Conservation (phyloP, 2,888 invertebrate genomes). For the Orgyia antiqua region DNA sequence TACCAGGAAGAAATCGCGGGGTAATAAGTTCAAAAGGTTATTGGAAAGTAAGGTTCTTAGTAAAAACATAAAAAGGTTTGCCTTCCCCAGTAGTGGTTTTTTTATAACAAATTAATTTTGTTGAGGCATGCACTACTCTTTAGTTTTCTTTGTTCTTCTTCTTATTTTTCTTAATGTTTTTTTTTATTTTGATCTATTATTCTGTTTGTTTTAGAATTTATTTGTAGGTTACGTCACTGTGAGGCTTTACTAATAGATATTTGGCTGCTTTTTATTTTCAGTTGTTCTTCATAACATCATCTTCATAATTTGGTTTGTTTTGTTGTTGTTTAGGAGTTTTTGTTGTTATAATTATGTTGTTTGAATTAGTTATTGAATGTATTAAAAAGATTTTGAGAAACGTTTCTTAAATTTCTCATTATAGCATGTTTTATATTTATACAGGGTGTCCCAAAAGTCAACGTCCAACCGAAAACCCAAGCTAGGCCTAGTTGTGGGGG, state of each 20-base stretch:
- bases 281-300: constrained; percentile 5
- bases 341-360: too few species aligned
- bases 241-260: constrained; percentile 13
- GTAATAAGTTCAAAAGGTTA: too few species aligned
- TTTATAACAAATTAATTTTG: background rate
- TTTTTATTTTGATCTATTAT: too few species aligned
- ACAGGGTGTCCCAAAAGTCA: too few species aligned
- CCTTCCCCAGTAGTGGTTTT: constrained; percentile 8
- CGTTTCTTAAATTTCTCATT: too few species aligned
- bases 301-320: background rate
- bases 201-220: constrained; percentile 6
- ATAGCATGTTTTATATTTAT: too few species aligned
- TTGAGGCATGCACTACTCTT: constrained; percentile 4
- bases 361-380: too few species aligned
- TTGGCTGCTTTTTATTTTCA: constrained; percentile 13
- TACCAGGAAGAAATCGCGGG: too few species aligned
- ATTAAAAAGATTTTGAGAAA: too few species aligned
- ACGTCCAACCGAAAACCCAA: too few species aligned
- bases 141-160: constrained; percentile 8
- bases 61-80: constrained; percentile 1
- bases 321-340: constrained; percentile 7
- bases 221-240: constrained; percentile 9
- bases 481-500: too few species aligned
- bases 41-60: too few species aligned
- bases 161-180: constrained; percentile 5